These are phyloP conservation scores for Macrophya annulata DNA, from an alignment of 2,888 invertebrate genomes.

Conservation along the genomic window DNA sequence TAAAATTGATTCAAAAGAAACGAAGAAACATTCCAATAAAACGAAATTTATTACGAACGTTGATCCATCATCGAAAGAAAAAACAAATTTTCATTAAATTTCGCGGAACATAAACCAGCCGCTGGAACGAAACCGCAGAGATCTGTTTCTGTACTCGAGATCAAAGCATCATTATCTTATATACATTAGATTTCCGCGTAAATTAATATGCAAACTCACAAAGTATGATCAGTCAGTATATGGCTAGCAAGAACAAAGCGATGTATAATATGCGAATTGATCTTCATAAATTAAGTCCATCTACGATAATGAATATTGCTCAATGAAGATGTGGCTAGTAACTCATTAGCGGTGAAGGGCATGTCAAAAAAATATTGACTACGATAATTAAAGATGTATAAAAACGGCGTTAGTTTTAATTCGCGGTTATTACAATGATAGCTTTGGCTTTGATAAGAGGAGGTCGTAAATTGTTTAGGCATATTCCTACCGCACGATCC, in stretches of 20 bases:
- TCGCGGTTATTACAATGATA: background rate
- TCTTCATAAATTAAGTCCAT: background rate
- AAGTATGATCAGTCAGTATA: background rate
- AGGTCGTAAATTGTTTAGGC: constrained; percentile 49
- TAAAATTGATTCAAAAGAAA: background rate
- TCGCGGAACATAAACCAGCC: background rate
- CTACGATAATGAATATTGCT: background rate
- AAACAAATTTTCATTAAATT: background rate
- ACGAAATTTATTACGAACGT: background rate
- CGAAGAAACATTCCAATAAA: background rate
- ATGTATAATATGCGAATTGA: background rate
- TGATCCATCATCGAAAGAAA: background rate
- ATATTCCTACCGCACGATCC: background rate
- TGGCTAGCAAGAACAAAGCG: background rate
- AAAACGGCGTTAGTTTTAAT: constrained; percentile 30
- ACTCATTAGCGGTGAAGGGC: background rate
- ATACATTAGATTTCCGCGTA: background rate
- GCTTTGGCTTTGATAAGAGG: constrained; percentile 35
- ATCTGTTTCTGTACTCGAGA: constrained; percentile 6
- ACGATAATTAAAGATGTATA: background rate
- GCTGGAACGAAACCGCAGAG: background rate
- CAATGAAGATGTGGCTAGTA: constrained; percentile 3
- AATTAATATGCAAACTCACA: background rate
- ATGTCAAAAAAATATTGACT: background rate
- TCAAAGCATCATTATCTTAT: constrained; percentile 3